Base-by-base conservation (phyloP, 2,888 invertebrate species). In the Pogonocherus hispidulus region DNA sequence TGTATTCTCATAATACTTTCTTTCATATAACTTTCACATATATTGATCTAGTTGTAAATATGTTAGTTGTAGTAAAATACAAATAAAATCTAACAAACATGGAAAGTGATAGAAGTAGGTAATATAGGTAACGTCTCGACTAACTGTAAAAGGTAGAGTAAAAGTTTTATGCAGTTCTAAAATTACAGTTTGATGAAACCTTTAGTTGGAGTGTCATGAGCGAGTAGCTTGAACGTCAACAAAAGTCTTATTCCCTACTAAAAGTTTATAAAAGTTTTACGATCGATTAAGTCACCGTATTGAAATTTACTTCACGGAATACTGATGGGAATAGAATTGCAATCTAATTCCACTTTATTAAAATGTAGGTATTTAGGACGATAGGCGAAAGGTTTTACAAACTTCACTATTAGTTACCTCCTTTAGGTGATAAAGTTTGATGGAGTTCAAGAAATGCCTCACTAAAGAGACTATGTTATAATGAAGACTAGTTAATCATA, bases 111-210 rank as follows among this genome's bases (percentile, higher is more conserved):
- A 27, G 27, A 27, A 27, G 27, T 8, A 16, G n/a, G 5, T 41
- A 8, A 0, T 41, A 14, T 6, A 3, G 14, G 41, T n/a, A 41
- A 41, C 5, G 14, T 41, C n/a, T 41, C 41, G n/a, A 32, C 32
- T 32, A 32, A 11, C 32, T 2, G 32, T 8, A 9, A 32, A 32
- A 32, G 32, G 32, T 32, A 8, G 32, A n/a, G n/a, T n/a, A n/a
- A 41, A 41, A 41, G 41, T 41, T 41, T 41, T 41, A 41, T 41
- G 41, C 41, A 16, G n/a, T 41, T 41, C 8, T 41, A 41, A 14
- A 41, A 41, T 14, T 41, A 41, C 41, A 41, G 41, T 41, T 41
- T 41, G 41, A 41, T 41, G 41, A n/a, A 41, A 41, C 41, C 41
- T 41, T 41, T 41, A 41, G 14, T 41, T 14, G 4, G n/a, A 41